A percentile compares a stretch with the other conserved stretches of the same genome.
phyloP scores from a whole-genome alignment of 2,888 invertebrate genomes.

The Helleia helle region DNA sequence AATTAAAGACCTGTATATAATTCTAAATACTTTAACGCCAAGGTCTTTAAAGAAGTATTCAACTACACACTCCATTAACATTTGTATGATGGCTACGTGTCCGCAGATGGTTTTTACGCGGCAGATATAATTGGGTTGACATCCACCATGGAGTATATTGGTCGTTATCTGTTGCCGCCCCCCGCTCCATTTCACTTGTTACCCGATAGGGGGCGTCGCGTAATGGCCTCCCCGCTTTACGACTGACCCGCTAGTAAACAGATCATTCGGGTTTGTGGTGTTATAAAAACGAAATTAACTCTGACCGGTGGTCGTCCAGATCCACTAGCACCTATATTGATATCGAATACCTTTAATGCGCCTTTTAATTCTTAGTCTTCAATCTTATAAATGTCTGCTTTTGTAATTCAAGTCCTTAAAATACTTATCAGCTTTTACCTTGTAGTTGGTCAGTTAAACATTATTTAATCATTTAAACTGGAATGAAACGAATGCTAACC shows the following conservation, averaged over 20 bases:
- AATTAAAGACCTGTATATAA: no score
- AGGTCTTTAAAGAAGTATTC: no score
- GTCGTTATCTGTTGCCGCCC: conserved; percentile 69
- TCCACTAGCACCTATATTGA: conserved; percentile 34
- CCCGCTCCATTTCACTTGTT: conserved; percentile 69
- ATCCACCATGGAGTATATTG: conserved; percentile 59
- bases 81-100: conserved; percentile 7
- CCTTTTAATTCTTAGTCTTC: no score
- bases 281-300: conserved; percentile 74
- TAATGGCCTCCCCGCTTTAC: conserved; percentile 71
- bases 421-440: no score
- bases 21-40: no score
- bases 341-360: no score
- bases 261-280: conserved; percentile 74
- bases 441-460: no score
- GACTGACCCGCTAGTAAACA: conserved; percentile 74
- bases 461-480: no score
- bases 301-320: conserved; percentile 61
- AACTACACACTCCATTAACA: no score
- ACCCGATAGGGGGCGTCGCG: conserved; percentile 70
- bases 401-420: no score
- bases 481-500: no score
- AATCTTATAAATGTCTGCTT: no score
- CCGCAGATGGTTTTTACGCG: conserved; percentile 17
- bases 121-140: conserved; percentile 43